Evolutionary conservation across 2,113 vertebrate genomes (phyloP).

Genomic region (Xiphophorus couchianus): DNA sequence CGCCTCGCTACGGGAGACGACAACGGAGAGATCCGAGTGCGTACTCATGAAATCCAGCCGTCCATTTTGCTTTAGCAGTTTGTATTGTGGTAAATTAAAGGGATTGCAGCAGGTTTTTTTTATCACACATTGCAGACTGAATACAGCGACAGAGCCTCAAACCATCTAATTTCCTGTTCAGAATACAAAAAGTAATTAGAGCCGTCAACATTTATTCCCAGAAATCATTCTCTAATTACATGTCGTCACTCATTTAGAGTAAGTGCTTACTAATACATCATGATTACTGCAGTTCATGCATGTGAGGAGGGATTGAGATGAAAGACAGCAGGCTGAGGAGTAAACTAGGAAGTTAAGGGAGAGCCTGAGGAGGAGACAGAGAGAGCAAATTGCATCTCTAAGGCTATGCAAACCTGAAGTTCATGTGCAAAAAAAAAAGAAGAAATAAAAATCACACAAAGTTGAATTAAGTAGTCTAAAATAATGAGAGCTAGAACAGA

Average conservation of each 20-base stretch:
- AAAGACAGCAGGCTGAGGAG: slow-evolving; percentile 43
- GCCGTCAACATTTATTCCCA: slow-evolving; percentile 37
- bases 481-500: too few species aligned
- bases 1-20: slow-evolving; percentile 93
- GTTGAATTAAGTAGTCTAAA: neutral
- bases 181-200: slow-evolving; percentile 48
- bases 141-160: slow-evolving; percentile 1
- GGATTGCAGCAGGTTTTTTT: neutral
- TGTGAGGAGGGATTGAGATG: slow-evolving; percentile 27
- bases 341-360: slow-evolving; percentile 32
- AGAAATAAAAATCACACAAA: neutral
- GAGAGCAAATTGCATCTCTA: slow-evolving; percentile 48
- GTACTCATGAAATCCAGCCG: slow-evolving; percentile 14
- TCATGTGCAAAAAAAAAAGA: neutral
- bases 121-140: neutral
- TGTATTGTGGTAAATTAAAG: neutral
- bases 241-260: slow-evolving; percentile 56
- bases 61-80: neutral
- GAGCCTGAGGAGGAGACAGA: slow-evolving; percentile 49
- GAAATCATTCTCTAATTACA: slow-evolving; percentile 50
- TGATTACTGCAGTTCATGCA: slow-evolving; percentile 40
- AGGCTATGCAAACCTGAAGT: slow-evolving; percentile 32
- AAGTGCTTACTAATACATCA: slow-evolving; percentile 57
- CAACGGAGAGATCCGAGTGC: slow-evolving; percentile 93
- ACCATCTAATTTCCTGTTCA: slow-evolving; percentile 31